phyloP scores from a whole-genome alignment of 2,888 invertebrate genomes.

The Troides helena region DNA sequence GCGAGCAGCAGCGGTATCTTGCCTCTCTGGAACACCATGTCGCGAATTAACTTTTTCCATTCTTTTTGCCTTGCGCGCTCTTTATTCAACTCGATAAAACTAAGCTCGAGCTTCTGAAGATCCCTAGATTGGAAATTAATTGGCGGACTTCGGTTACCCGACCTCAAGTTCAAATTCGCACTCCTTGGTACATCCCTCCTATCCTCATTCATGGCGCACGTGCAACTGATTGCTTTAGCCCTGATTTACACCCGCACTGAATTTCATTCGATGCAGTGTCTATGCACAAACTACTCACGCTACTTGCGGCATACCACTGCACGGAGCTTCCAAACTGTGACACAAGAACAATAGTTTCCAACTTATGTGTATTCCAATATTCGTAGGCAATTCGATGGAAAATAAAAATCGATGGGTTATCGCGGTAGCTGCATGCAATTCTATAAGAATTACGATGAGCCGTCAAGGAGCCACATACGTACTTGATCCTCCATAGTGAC shows the following conservation, averaged over 20 bases:
- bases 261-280: conserved; percentile 53
- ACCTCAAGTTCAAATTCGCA: conserved; percentile 52
- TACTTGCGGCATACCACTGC: conserved; percentile 63
- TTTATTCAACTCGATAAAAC: conserved; percentile 76
- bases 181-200: conserved; percentile 57
- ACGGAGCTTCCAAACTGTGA: conserved; percentile 63
- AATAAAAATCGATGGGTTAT: conserved; percentile 64
- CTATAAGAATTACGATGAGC: conserved; percentile 46
- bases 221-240: conserved; percentile 33
- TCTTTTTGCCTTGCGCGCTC: conserved; percentile 74
- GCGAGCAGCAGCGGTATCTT: conserved; percentile 96
- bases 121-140: conserved; percentile 59
- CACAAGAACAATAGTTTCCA: conserved; percentile 61
- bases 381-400: conserved; percentile 54
- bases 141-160: conserved; percentile 59
- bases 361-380: conserved; percentile 68
- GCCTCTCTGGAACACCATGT: conserved; percentile 88
- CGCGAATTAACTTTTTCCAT: conserved; percentile 80
- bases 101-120: conserved; percentile 72
- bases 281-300: conserved; percentile 57
- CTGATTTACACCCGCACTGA: conserved; percentile 46
- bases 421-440: conserved; percentile 60
- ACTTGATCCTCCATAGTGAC: conserved; percentile 71
- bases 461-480: conserved; percentile 52
- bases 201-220: conserved; percentile 50